Percentiles rank a stretch among this genome's conserved stretches.
These are phyloP conservation scores for Ophion costatus DNA, from an alignment of 2,888 invertebrate genomes.

Conservation along the genomic window DNA sequence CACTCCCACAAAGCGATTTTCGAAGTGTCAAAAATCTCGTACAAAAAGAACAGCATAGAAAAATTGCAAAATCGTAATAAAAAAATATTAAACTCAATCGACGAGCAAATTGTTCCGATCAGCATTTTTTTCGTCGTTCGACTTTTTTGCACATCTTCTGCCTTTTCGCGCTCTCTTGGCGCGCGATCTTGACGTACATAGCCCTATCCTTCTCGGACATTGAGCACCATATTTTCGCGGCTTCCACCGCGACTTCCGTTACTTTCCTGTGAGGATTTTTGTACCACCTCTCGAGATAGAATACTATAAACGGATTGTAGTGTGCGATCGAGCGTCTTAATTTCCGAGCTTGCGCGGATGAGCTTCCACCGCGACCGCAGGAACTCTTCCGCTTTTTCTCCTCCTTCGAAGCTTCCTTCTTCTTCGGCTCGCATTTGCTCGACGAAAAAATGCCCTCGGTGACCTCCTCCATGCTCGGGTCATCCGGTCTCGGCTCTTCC, in stretches of 20 bases:
- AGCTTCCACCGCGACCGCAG: slow-evolving; percentile 38
- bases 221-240: slow-evolving; percentile 74
- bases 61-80: neutral
- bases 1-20: neutral
- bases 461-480: slow-evolving; percentile 29
- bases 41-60: neutral
- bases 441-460: slow-evolving; percentile 56
- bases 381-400: slow-evolving; percentile 39
- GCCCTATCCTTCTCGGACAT: slow-evolving; percentile 70
- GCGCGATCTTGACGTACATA: slow-evolving; percentile 70
- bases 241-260: slow-evolving; percentile 73
- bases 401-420: slow-evolving; percentile 46
- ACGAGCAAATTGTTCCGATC: slow-evolving; percentile 5
- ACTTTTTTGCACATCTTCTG: slow-evolving; percentile 44
- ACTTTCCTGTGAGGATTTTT: slow-evolving; percentile 69
- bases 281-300: slow-evolving; percentile 75
- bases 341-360: slow-evolving; percentile 40
- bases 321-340: slow-evolving; percentile 54
- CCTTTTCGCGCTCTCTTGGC: slow-evolving; percentile 61
- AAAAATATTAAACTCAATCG: neutral
- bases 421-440: slow-evolving; percentile 56
- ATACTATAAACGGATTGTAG: slow-evolving; percentile 76
- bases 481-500: slow-evolving; percentile 53
- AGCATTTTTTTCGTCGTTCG: slow-evolving; percentile 58
- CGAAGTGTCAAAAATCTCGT: neutral